Percentiles rank a stretch among this genome's conserved stretches.
phyloP scores from a whole-genome alignment of 2,113 vertebrate genomes.

The Sigmodon hispidus region DNA sequence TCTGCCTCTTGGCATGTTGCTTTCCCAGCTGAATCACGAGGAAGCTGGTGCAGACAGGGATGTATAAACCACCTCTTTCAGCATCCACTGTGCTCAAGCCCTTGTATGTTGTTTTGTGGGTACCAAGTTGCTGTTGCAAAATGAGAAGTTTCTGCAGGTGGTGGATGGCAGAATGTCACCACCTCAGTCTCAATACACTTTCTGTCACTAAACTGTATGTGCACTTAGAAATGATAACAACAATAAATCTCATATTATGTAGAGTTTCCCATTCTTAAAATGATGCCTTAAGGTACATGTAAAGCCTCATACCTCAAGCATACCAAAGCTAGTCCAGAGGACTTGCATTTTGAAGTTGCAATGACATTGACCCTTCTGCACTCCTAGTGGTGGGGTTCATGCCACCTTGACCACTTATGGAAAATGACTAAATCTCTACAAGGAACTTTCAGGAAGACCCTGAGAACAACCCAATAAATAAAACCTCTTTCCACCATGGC shows the following conservation, averaged over 20 bases:
- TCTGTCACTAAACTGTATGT: neutral
- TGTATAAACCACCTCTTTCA: too few species aligned
- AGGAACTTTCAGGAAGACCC: neutral
- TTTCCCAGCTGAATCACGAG: neutral
- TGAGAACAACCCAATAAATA: neutral
- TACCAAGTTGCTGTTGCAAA: neutral
- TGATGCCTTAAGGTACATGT: neutral
- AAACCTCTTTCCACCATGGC: neutral
- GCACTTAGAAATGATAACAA: neutral
- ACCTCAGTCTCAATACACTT: too few species aligned
- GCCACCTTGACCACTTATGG: neutral
- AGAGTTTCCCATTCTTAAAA: neutral
- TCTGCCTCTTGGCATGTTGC: neutral
- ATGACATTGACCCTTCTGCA: neutral
- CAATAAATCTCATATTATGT: neutral
- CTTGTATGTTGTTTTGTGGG: neutral
- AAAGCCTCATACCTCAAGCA: neutral
- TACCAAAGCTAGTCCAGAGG: neutral
- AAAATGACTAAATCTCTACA: neutral
- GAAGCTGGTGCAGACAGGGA: rapidly evolving
- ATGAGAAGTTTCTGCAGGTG: neutral
- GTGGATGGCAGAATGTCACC: neutral
- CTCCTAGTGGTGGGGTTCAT: neutral
- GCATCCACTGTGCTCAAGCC: neutral
- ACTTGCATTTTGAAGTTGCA: neutral